Conservation (phyloP, 2,113 vertebrate genomes). For the Eulemur macaco region DNA sequence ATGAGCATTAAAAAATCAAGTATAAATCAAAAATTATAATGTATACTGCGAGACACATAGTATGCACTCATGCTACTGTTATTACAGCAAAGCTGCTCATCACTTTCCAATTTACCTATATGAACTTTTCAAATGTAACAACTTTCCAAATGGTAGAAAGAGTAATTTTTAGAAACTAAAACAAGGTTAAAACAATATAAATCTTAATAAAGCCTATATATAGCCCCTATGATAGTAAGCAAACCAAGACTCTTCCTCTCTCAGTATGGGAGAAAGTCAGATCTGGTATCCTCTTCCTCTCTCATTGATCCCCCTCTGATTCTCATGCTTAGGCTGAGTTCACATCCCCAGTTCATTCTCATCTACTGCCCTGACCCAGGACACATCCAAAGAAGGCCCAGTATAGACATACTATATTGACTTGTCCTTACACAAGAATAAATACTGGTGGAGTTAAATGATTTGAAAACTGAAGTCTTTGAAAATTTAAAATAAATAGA, state of each 20-base stretch:
- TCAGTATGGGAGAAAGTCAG: not conserved
- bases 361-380: conserved; percentile 1
- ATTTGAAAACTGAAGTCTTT: conserved; percentile 64
- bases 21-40: not conserved
- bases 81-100: not conserved
- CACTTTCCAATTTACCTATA: not conserved
- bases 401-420: not conserved
- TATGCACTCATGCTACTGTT: not conserved
- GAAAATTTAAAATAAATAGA: conserved; percentile 67
- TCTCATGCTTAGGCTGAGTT: conserved; percentile 22
- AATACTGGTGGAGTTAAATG: conserved; percentile 37
- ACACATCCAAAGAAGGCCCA: not conserved
- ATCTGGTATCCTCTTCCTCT: not conserved
- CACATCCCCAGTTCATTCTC: not conserved
- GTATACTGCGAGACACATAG: not conserved
- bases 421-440: conserved; percentile 52
- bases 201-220: not conserved
- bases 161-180: conserved; percentile 40
- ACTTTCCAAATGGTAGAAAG: not conserved
- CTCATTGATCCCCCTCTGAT: not conserved
- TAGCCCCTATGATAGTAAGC: not conserved
- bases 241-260: not conserved
- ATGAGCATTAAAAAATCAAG: not conserved
- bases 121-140: not conserved
- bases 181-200: conserved; percentile 16